These are phyloP conservation scores for Cervus canadensis DNA, from an alignment of 2,113 vertebrate genomes.

Conservation along the genomic window DNA sequence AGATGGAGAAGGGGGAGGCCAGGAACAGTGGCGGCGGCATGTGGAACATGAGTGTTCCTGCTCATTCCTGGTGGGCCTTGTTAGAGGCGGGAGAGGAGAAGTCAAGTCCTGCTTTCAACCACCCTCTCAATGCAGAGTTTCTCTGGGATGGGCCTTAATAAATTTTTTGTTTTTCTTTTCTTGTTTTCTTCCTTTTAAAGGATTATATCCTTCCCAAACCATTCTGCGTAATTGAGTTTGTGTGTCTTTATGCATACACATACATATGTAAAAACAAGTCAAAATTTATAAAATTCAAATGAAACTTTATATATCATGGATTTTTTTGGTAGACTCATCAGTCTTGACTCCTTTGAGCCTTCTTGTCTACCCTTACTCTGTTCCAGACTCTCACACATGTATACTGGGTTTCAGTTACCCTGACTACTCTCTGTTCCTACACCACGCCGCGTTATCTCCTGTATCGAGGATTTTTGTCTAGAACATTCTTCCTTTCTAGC, in stretches of 20 bases:
- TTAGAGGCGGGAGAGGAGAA: not conserved
- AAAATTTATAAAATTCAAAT: not conserved
- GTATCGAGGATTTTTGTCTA: not conserved
- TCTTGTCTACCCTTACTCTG: not conserved
- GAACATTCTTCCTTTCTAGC: not conserved
- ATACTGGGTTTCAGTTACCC: not conserved
- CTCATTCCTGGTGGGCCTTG: not conserved
- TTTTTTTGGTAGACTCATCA: not conserved
- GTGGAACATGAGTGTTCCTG: not conserved
- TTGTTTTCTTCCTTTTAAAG: not conserved
- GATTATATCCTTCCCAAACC: not conserved
- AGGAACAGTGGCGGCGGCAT: rapidly evolving
- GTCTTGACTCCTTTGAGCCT: not conserved
- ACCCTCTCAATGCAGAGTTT: not conserved
- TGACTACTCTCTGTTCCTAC: not conserved
- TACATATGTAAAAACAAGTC: not conserved
- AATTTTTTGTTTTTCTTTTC: not conserved
- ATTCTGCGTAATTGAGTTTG: not conserved
- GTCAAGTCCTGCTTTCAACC: not conserved
- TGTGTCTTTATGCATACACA: no score
- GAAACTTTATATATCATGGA: not conserved
- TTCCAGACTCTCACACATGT: not conserved
- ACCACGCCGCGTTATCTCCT: not conserved
- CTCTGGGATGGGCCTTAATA: not conserved
- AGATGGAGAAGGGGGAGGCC: not conserved